Evolutionary conservation across 2,888 invertebrate genomes (phyloP).

Genomic region (Synanthedon tipuliformis): DNA sequence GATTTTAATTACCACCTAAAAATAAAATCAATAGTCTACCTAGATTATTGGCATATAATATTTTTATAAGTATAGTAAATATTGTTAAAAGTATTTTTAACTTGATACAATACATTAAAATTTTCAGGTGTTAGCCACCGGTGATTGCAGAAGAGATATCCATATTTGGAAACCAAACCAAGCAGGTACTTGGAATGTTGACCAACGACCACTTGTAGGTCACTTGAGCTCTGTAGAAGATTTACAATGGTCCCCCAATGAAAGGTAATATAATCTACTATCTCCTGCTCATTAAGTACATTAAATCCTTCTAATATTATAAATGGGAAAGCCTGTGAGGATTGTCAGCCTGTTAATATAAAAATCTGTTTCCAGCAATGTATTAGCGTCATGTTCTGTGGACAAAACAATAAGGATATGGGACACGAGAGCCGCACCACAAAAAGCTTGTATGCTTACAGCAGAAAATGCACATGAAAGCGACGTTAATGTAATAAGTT

Average conservation of each 20-base stretch:
- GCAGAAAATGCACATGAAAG: conserved; percentile 86
- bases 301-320: not conserved
- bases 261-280: conserved; percentile 55
- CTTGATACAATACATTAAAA: not conserved
- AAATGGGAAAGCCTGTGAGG: no score
- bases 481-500: conserved; percentile 97
- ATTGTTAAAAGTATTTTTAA: no score
- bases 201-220: conserved; percentile 87
- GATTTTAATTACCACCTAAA: no score
- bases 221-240: conserved; percentile 97
- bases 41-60: no score
- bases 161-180: conserved; percentile 92
- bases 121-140: conserved; percentile 84
- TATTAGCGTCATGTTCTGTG: conserved; percentile 89
- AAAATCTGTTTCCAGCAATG: conserved; percentile 65
- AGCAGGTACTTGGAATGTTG: conserved; percentile 87
- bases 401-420: conserved; percentile 94
- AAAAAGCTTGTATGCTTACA: conserved; percentile 92
- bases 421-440: conserved; percentile 90
- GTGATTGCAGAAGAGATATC: conserved; percentile 93
- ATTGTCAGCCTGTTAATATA: no score
- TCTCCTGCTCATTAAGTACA: not conserved
- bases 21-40: no score
- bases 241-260: conserved; percentile 98
- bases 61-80: no score